phyloP scores from a whole-genome alignment of 2,888 invertebrate genomes.

The Isoperla grammatica region DNA sequence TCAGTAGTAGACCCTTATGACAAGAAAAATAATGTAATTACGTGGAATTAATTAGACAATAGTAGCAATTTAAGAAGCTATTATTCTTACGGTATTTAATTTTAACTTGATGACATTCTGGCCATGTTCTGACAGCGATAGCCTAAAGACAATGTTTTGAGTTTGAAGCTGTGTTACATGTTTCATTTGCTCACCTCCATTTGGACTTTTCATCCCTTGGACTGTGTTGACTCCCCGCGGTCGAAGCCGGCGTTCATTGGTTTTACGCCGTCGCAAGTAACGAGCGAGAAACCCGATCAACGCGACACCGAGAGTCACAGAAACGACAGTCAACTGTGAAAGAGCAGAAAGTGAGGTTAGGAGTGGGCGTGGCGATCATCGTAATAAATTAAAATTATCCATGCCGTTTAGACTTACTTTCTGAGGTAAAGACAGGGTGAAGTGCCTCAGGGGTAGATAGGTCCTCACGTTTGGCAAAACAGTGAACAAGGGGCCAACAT shows the following conservation, averaged over 20 bases:
- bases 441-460: slow-evolving; percentile 43
- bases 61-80: too few species aligned
- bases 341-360: slow-evolving; percentile 24
- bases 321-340: slow-evolving; percentile 62
- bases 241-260: slow-evolving; percentile 33
- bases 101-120: too few species aligned
- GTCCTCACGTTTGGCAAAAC: slow-evolving; percentile 52
- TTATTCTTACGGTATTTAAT: too few species aligned
- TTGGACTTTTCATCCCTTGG: slow-evolving; percentile 61
- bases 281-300: slow-evolving; percentile 78
- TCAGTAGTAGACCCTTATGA: too few species aligned
- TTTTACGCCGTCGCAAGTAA: slow-evolving; percentile 67
- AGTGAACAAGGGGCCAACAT: slow-evolving; percentile 52
- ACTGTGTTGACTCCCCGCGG: slow-evolving; percentile 52
- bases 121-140: too few species aligned
- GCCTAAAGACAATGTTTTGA: too few species aligned
- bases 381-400: slow-evolving; percentile 16
- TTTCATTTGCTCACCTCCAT: slow-evolving; percentile 48
- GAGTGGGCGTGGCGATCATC: neutral
- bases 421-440: slow-evolving; percentile 60
- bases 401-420: slow-evolving; percentile 52
- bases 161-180: too few species aligned
- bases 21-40: too few species aligned
- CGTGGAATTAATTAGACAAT: too few species aligned
- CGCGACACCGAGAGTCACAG: slow-evolving; percentile 70